Conservation (phyloP, 2,113 vertebrate species). For the Delphinapterus leucas region DNA sequence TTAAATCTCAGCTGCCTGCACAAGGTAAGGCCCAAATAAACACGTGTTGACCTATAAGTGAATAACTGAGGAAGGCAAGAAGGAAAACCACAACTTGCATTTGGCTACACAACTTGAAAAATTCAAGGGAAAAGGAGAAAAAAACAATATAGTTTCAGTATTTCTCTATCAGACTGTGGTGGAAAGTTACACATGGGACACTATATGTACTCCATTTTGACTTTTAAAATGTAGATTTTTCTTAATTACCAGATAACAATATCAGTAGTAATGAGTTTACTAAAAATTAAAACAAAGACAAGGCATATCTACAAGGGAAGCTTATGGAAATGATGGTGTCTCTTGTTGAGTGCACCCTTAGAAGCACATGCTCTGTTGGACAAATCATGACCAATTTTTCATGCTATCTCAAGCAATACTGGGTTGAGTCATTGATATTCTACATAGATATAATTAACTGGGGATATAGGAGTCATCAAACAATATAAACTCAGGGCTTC, state of each 20-base stretch:
- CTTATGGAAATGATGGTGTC: neutral
- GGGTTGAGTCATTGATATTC: neutral
- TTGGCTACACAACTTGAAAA: neutral
- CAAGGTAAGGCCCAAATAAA: neutral
- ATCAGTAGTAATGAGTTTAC: neutral
- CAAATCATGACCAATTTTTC: neutral
- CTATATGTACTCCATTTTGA: neutral
- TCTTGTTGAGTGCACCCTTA: neutral
- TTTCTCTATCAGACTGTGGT: neutral
- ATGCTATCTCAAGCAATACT: neutral
- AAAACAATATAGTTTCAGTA: neutral
- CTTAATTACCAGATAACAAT: neutral
- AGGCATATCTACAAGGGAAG: neutral
- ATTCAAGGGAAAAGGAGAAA: neutral
- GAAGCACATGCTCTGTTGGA: neutral
- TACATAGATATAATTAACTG: neutral
- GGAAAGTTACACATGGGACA: neutral
- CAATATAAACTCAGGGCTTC: neutral
- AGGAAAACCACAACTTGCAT: neutral
- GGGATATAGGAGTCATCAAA: neutral
- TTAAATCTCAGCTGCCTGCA: neutral
- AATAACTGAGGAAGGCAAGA: neutral
- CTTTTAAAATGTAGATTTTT: conserved; percentile 7
- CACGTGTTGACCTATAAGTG: neutral
- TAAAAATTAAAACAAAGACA: neutral